These are phyloP conservation scores for Acridotheres tristis DNA, from an alignment of 2,797 vertebrate species.

Conservation along the genomic window DNA sequence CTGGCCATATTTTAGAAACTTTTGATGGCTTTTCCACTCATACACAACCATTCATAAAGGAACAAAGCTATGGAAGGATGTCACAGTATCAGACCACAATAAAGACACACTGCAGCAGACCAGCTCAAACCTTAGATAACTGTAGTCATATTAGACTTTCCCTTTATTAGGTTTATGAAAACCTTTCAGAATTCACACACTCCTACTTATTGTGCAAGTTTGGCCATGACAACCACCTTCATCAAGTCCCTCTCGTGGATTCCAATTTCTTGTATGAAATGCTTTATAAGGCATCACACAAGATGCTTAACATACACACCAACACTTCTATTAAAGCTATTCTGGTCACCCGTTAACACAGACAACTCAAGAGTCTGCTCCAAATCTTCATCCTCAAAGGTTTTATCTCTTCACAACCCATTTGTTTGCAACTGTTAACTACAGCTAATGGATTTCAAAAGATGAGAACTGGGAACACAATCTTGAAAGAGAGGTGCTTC, in stretches of 20 bases:
- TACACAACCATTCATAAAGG: not conserved
- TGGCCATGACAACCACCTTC: not conserved
- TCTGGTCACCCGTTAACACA: not conserved
- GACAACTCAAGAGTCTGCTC: not conserved
- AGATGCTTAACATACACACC: not conserved
- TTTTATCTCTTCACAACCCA: not conserved
- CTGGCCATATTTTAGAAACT: not conserved
- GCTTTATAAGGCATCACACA: not conserved
- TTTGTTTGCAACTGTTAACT: not conserved
- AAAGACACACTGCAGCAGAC: not conserved
- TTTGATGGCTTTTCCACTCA: not conserved
- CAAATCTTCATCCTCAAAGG: not conserved
- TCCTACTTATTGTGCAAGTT: not conserved
- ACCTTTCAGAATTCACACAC: not conserved
- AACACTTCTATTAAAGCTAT: not conserved
- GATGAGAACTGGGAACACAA: not conserved
- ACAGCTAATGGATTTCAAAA: not conserved
- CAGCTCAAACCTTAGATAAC: not conserved
- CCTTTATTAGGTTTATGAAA: not conserved
- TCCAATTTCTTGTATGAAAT: not conserved
- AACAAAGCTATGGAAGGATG: not conserved
- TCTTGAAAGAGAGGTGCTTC: not conserved
- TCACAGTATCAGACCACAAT: not conserved
- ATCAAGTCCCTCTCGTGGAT: not conserved
- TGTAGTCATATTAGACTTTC: not conserved